Evolutionary conservation across 2,888 invertebrate genomes (phyloP).

Genomic region (Microplitis manilae): DNA sequence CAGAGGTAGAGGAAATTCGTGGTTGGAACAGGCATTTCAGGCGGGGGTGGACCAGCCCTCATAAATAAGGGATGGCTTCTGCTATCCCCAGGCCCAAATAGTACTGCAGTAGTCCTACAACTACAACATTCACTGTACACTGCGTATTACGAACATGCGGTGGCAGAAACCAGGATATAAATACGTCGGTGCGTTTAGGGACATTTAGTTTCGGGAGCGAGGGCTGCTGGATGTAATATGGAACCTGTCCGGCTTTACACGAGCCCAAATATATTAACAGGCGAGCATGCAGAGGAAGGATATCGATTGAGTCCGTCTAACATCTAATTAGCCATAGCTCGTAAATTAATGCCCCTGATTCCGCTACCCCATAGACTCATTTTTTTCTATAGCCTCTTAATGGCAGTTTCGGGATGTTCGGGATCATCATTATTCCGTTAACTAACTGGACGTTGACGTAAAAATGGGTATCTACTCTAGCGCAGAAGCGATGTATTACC

Average conservation of each 20-base stretch:
- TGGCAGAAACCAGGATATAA: conserved; percentile 58
- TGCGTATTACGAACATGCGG: conserved; percentile 49
- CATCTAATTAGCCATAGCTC: conserved; percentile 39
- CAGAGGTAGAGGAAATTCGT: conserved; percentile 34
- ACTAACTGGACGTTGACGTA: too few relatives aligned
- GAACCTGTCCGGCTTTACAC: conserved; percentile 52
- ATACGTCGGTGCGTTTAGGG: conserved; percentile 56
- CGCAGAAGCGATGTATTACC: too few relatives aligned
- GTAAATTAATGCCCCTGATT: conserved; percentile 4
- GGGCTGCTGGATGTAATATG: conserved; percentile 51
- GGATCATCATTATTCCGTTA: too few relatives aligned
- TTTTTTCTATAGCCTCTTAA: too few relatives aligned
- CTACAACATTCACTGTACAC: background rate
- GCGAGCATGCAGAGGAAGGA: conserved; percentile 15
- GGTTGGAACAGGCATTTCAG: conserved; percentile 51
- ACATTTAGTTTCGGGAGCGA: conserved; percentile 58
- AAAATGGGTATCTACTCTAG: too few relatives aligned
- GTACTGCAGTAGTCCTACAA: conserved; percentile 45
- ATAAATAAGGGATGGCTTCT: conserved; percentile 62
- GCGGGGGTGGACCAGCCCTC: conserved; percentile 54
- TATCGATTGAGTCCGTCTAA: conserved; percentile 46
- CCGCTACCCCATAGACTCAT: background rate
- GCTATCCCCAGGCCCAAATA: conserved; percentile 51
- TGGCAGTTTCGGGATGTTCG: too few relatives aligned
- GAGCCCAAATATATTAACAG: conserved; percentile 47